These are phyloP conservation scores for Aleiodes alternator DNA, from an alignment of 2,888 invertebrate species.

Conservation along the genomic window DNA sequence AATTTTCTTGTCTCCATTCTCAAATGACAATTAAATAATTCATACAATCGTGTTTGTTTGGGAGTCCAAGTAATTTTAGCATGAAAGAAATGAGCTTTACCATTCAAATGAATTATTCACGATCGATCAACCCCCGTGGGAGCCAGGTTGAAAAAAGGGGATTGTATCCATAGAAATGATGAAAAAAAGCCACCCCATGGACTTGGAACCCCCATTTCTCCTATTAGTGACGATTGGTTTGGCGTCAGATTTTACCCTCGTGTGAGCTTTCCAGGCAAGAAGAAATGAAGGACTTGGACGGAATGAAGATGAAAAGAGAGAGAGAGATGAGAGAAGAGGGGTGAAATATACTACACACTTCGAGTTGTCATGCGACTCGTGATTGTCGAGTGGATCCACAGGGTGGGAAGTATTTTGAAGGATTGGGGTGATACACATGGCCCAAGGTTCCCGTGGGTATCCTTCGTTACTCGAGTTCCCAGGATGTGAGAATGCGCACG, in stretches of 20 bases:
- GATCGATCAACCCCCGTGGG: constrained; percentile 37
- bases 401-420: constrained; percentile 11
- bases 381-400: constrained; percentile 30
- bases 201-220: background rate
- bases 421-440: background rate
- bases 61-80: background rate
- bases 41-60: constrained; percentile 4
- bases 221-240: constrained; percentile 31
- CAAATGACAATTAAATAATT: background rate
- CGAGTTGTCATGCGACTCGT: constrained; percentile 36
- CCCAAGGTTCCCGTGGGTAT: constrained; percentile 71
- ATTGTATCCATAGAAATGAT: constrained; percentile 3
- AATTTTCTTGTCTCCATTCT: background rate
- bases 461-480: constrained; percentile 68
- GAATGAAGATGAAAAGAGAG: constrained; percentile 11
- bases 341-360: constrained; percentile 9
- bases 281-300: constrained; percentile 1
- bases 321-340: background rate
- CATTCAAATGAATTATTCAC: constrained; percentile 26
- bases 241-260: constrained; percentile 32
- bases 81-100: background rate
- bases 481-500: constrained; percentile 58
- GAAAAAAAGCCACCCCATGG: constrained; percentile 3
- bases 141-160: constrained; percentile 13
- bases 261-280: constrained; percentile 8